These are phyloP conservation scores for Scophthalmus maximus DNA, from an alignment of 2,113 vertebrate genomes.

Conservation along the genomic window DNA sequence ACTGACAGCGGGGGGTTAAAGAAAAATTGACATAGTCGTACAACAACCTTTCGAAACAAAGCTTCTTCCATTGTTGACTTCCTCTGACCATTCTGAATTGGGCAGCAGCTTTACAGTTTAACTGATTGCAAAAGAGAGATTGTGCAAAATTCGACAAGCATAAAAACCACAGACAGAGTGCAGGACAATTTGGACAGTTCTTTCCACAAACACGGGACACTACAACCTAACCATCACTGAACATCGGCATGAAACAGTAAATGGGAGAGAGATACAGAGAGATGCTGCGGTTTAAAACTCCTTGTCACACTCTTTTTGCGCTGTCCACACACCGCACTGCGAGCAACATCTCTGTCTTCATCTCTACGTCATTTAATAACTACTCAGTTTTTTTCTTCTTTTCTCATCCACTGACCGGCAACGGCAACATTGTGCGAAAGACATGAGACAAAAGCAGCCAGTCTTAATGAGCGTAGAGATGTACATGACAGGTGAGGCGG, in stretches of 20 bases:
- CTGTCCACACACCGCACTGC: background rate
- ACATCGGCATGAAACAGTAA: background rate
- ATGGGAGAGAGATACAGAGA: no score
- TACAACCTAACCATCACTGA: background rate
- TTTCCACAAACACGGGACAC: background rate
- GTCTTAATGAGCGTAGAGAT: constrained; percentile 45
- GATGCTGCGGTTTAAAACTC: no score
- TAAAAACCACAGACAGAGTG: background rate
- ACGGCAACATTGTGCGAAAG: constrained; percentile 6
- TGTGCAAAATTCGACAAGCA: background rate
- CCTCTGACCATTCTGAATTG: no score
- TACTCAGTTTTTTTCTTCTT: background rate
- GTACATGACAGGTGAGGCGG: constrained; percentile 29
- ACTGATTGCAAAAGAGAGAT: background rate
- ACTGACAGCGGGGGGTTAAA: background rate
- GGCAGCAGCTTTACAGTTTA: no score
- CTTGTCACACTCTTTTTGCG: no score
- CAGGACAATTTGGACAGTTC: background rate
- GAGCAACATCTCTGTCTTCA: constrained; percentile 5
- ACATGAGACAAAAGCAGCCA: constrained; percentile 4
- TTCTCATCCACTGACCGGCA: constrained; percentile 6
- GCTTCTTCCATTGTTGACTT: background rate
- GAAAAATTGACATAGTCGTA: background rate
- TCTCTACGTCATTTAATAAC: no score
- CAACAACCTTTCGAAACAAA: background rate